Percentiles rank a stretch among this genome's conserved stretches.
These are phyloP conservation scores for Tricholaema leucomelas DNA, from an alignment of 2,113 vertebrate species.

Conservation along the genomic window DNA sequence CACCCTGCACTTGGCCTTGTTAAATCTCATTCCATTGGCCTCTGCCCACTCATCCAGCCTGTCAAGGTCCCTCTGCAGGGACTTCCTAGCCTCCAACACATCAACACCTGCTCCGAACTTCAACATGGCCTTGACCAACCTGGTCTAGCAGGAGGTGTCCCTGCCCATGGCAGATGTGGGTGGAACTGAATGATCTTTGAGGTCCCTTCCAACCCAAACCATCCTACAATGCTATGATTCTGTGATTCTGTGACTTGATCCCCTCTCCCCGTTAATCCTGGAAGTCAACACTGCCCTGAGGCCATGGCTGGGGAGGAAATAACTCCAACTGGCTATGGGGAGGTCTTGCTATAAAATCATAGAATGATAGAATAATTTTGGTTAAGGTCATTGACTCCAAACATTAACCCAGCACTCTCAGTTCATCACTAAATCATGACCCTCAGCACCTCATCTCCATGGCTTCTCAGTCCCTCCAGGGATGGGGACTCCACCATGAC, in stretches of 20 bases:
- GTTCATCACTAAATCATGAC: background rate
- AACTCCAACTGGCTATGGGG: background rate
- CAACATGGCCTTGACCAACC: no score
- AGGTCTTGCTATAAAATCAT: background rate
- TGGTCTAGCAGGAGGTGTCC: no score
- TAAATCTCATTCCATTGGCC: no score
- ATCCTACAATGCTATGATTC: no score
- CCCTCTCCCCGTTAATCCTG: rapidly evolving
- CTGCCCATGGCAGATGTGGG: no score
- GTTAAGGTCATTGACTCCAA: background rate
- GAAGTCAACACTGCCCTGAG: background rate
- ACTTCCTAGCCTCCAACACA: no score
- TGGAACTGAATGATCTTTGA: no score
- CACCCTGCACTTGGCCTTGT: no score
- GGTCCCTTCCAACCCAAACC: no score
- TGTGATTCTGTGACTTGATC: background rate
- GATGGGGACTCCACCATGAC: background rate
- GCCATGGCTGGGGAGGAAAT: background rate
- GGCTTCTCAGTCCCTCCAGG: background rate
- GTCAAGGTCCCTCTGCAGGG: no score
- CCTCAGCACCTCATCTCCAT: background rate
- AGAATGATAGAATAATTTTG: background rate
- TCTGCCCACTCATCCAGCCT: no score
- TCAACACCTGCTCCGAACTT: no score
- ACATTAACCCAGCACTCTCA: background rate